Conservation (phyloP, 2,113 vertebrate species). For the Sinocyclocheilus grahami region DNA sequence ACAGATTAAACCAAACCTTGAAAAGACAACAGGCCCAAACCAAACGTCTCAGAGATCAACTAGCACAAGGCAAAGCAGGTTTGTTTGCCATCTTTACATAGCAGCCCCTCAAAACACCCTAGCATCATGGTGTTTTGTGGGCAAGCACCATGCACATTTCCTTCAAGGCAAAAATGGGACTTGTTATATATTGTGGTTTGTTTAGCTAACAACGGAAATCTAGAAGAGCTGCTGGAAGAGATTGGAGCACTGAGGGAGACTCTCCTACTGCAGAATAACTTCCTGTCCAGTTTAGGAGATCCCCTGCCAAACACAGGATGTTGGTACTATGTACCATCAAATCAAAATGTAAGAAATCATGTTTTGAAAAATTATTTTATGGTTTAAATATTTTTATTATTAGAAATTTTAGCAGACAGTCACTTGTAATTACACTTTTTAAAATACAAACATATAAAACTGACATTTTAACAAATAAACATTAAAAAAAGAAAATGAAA, state of each 20-base stretch:
- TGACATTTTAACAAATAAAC: too few species aligned
- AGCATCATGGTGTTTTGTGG: not conserved
- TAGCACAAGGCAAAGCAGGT: conserved; percentile 73
- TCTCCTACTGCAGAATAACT: conserved; percentile 77
- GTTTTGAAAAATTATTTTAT: not conserved
- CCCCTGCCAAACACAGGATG: conserved; percentile 69
- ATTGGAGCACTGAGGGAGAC: conserved; percentile 74
- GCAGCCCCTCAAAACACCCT: not conserved
- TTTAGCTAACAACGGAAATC: conserved; percentile 75
- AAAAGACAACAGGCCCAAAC: conserved; percentile 78
- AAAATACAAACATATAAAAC: too few species aligned
- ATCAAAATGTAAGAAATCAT: conserved; percentile 73
- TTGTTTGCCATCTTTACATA: not conserved
- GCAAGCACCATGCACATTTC: too few species aligned
- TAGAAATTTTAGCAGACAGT: too few species aligned
- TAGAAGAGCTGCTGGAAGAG: conserved; percentile 75
- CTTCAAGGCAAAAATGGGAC: not conserved
- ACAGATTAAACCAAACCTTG: conserved; percentile 70
- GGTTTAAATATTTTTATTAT: too few species aligned
- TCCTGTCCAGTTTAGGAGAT: conserved; percentile 66
- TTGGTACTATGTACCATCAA: conserved; percentile 77
- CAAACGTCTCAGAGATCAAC: conserved; percentile 67
- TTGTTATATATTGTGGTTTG: conserved; percentile 45
- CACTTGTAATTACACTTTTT: too few species aligned
- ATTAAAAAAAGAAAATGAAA: too few species aligned